These are phyloP conservation scores for Phenganax subtilis DNA, from an alignment of 92 coral and sea anemone genomes.

Conservation along the genomic window DNA sequence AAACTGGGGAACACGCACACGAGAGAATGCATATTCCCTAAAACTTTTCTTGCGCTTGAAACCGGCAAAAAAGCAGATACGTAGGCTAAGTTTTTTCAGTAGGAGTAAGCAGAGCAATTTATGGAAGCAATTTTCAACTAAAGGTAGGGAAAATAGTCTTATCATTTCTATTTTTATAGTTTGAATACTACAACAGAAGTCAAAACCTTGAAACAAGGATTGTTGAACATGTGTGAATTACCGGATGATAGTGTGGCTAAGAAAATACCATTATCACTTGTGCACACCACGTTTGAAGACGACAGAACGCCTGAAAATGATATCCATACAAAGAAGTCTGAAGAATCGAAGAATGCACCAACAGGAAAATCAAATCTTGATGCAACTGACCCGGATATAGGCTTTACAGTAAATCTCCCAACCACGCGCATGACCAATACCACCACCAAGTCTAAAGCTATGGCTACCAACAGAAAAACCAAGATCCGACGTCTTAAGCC, in stretches of 20 bases:
- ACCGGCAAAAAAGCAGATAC: no score
- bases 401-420: not conserved
- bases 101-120: no score
- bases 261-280: not conserved
- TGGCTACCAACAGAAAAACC: not conserved
- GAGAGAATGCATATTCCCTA: no score
- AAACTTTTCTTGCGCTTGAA: not conserved
- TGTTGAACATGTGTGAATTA: not conserved
- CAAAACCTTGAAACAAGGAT: not conserved
- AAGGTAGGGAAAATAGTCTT: no score
- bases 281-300: not conserved
- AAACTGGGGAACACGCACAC: no score
- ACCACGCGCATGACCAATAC: not conserved
- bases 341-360: not conserved
- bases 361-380: not conserved
- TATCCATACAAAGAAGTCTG: not conserved
- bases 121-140: no score
- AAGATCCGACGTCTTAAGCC: not conserved
- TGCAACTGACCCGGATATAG: not conserved
- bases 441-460: not conserved
- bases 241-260: not conserved
- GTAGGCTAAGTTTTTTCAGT: no score
- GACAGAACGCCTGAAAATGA: not conserved
- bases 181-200: not conserved
- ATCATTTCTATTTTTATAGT: not conserved